A percentile compares a stretch with the other conserved stretches of the same genome.
Evolutionary conservation across 1,140 invertebrate species (phyloP).

Genomic region (Nilaparvata lugens): DNA sequence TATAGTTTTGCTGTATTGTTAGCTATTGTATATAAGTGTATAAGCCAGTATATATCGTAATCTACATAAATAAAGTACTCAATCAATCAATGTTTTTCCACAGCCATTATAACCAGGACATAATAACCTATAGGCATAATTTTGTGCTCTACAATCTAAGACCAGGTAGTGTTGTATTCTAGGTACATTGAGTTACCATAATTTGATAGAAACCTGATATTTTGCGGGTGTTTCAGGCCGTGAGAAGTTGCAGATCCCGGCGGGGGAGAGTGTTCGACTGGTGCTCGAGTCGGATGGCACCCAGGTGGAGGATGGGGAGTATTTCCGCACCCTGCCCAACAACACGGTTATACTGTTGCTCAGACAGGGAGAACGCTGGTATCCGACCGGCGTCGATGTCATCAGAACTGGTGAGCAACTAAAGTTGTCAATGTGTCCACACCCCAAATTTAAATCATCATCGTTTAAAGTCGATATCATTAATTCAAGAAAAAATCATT

Average conservation of each 20-base stretch:
- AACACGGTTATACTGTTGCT: conserved; percentile 84
- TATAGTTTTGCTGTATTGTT: too few relatives aligned
- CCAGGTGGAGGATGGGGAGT: conserved; percentile 89
- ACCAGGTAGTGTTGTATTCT: not conserved
- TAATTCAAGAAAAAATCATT: too few relatives aligned
- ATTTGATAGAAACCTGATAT: conserved; percentile 22
- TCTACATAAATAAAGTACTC: too few relatives aligned
- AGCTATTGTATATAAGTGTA: too few relatives aligned
- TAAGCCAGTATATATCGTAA: too few relatives aligned
- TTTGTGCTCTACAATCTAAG: too few relatives aligned
- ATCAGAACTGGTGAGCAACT: conserved; percentile 78
- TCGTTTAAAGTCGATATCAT: too few relatives aligned
- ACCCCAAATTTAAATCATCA: too few relatives aligned
- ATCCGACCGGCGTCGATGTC: conserved; percentile 81
- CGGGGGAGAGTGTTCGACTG: conserved; percentile 70
- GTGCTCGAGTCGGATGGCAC: conserved; percentile 91
- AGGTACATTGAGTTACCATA: conserved; percentile 6
- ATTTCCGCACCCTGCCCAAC: conserved; percentile 81
- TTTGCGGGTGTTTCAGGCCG: conserved; percentile 67
- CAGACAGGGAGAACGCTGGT: conserved; percentile 81
- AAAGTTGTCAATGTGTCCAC: too few relatives aligned
- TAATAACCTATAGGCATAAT: too few relatives aligned
- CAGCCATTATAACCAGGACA: too few relatives aligned
- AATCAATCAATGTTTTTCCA: too few relatives aligned
- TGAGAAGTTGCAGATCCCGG: conserved; percentile 79